Evolutionary conservation across 2,113 vertebrate species (phyloP).

Genomic region (Orcinus orca): DNA sequence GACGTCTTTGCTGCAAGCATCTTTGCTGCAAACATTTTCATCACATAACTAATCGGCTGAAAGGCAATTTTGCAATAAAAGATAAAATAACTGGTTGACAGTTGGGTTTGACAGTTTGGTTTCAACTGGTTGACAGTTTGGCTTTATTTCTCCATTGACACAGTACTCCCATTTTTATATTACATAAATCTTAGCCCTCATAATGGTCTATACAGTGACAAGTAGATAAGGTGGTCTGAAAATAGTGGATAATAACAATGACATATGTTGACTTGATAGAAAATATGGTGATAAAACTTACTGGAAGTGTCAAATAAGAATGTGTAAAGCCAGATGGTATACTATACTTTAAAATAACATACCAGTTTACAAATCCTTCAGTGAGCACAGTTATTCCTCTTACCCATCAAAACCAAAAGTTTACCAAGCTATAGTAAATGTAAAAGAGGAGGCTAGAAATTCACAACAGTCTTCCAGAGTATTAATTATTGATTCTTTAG

Average conservation of each 20-base stretch:
- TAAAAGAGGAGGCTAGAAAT: not conserved
- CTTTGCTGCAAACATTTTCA: not conserved
- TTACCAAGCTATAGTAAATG: not conserved
- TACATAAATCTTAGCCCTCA: not conserved
- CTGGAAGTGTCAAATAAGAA: not conserved
- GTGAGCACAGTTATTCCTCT: not conserved
- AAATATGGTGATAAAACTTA: not conserved
- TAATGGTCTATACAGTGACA: not conserved
- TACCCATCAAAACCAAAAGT: not conserved
- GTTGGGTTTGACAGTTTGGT: not conserved
- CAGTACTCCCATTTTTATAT: not conserved
- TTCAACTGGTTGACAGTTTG: not conserved
- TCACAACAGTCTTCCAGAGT: not conserved
- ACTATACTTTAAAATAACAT: not conserved
- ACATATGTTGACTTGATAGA: not conserved
- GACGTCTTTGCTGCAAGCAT: not conserved
- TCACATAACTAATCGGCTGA: not conserved
- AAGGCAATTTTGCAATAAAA: not conserved
- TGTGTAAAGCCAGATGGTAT: not conserved
- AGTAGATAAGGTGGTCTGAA: not conserved
- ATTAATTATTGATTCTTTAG: not conserved
- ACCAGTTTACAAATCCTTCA: not conserved
- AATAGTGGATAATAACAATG: not conserved
- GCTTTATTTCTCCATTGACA: not conserved
- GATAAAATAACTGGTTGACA: not conserved